Evolutionary conservation across 92 coral and sea anemone species (phyloP), one percentile per base, ranked within the genome.

Genomic region (Heliopora coerulea): DNA sequence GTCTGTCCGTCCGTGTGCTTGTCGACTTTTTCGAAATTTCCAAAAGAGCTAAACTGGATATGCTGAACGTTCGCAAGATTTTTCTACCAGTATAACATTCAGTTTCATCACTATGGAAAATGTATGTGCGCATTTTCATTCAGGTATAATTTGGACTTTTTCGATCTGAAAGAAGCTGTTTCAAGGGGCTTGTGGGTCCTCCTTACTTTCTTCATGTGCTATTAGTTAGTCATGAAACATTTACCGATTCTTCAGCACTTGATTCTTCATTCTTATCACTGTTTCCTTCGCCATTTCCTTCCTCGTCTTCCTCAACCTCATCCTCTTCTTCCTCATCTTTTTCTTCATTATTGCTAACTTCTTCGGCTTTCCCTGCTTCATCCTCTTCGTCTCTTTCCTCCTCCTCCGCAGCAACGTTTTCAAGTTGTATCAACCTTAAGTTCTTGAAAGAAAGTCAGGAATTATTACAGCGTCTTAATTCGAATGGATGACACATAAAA

Each of bases 361-460:
- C 89, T 13, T 73, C 89, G 9, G 86, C 79, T 31, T 66, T 83
- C 39, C 65, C 85, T 61, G 46, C 78, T 7, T 50, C 46, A 9
- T 85, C 89, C 6, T 76, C 89, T 21, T 85, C 91, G 15, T 84
- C 97, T 46, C 84, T 96, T 52, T 89, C 91, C 46, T 91, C 97
- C 63, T 95, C 96, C 24, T 84, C 89, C 15, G 82, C 62, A 1
- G 90, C 85, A 23, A 92, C 52, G 26, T 70, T 88, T 44, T 95
- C 99, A 54, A 95, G 86, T 63, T 95, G 99, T 35, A 57, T 60
- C 54, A 78, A 60, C 25, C 97, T 56, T 23, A 89, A 74, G 86
- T 79, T 31, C 74, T 85, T 89, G 86, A 52, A 41, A 58, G 30
- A 15, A 65, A 15, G 56, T 26, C 72, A 54, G n/a, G 72, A 1